These are phyloP conservation scores for Salarias fasciatus DNA, from an alignment of 2,797 vertebrate species.

Conservation along the genomic window DNA sequence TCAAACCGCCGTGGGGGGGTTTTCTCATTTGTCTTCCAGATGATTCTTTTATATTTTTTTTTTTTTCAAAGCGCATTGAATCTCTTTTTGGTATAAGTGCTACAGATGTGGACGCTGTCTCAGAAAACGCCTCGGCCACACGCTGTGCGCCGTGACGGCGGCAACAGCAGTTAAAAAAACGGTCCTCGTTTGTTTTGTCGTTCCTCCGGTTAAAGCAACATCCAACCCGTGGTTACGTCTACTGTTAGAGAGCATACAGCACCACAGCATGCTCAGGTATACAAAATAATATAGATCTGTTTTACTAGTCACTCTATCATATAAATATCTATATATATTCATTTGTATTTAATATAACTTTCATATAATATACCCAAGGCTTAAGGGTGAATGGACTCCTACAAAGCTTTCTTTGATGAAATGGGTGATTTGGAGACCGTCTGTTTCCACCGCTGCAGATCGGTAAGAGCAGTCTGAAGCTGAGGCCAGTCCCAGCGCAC, in stretches of 20 bases:
- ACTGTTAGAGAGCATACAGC: constrained; percentile 68
- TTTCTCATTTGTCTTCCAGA: constrained; percentile 1
- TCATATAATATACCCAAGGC: constrained; percentile 72
- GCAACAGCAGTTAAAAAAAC: constrained; percentile 80
- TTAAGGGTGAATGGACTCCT: constrained; percentile 73
- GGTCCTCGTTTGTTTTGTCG: constrained; percentile 60
- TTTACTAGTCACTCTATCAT: constrained; percentile 59
- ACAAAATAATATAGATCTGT: constrained; percentile 70
- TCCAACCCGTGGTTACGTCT: constrained; percentile 59
- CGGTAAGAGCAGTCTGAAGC: constrained; percentile 64
- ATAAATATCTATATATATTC: constrained; percentile 4
- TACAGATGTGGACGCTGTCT: constrained; percentile 61
- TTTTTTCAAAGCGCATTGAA: not conserved
- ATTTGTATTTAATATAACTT: constrained; percentile 68
- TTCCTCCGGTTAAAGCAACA: constrained; percentile 54
- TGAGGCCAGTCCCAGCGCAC: constrained; percentile 61
- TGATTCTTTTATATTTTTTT: no score
- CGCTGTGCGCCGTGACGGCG: constrained; percentile 62
- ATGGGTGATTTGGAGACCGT: constrained; percentile 44
- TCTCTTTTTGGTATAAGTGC: constrained; percentile 15
- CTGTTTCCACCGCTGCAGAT: constrained; percentile 37
- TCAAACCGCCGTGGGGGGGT: not conserved
- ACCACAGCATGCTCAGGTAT: constrained; percentile 76
- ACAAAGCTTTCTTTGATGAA: constrained; percentile 64
- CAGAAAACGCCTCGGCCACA: constrained; percentile 72